A percentile compares a stretch with the other conserved stretches of the same genome.
phyloP scores from a whole-genome alignment of 2,888 invertebrate genomes.

The Aspidiotus destructor region DNA sequence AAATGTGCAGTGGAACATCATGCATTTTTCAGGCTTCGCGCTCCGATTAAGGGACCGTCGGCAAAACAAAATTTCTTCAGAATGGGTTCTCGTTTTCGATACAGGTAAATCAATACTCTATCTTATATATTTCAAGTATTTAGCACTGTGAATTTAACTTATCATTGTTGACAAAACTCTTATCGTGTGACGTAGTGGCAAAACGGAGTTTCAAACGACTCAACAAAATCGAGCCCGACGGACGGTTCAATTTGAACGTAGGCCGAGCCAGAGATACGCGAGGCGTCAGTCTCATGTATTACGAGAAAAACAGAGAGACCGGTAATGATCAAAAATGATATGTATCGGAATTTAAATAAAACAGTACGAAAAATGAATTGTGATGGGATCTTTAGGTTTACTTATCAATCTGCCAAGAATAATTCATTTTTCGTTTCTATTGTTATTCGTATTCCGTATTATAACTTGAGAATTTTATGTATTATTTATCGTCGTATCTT shows the following conservation, averaged over 20 bases:
- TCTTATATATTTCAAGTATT: slow-evolving; percentile 2
- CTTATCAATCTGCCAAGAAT: no score
- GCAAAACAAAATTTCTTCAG: slow-evolving; percentile 93
- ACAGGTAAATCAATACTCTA: slow-evolving; percentile 46
- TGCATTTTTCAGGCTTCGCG: slow-evolving; percentile 91
- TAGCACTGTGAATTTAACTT: not conserved
- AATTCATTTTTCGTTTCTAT: not conserved
- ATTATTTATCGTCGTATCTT: no score
- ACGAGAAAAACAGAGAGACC: slow-evolving; percentile 63
- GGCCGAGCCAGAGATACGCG: slow-evolving; percentile 93
- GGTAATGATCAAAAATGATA: not conserved
- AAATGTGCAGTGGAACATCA: slow-evolving; percentile 99
- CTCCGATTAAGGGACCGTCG: slow-evolving; percentile 76
- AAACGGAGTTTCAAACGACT: slow-evolving; percentile 96
- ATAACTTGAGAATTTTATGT: no score
- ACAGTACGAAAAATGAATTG: no score
- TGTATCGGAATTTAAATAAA: not conserved
- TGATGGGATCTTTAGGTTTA: no score
- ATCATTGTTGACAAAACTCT: not conserved
- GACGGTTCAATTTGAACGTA: slow-evolving; percentile 90
- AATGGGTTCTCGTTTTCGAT: slow-evolving; percentile 95
- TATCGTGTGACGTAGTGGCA: slow-evolving; percentile 55
- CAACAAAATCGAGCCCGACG: slow-evolving; percentile 80
- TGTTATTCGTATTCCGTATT: not conserved
- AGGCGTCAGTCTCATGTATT: slow-evolving; percentile 81